A percentile compares a stretch with the other conserved stretches of the same genome.
These are phyloP conservation scores for Apoderus coryli DNA, from an alignment of 2,888 invertebrate species.

Conservation along the genomic window DNA sequence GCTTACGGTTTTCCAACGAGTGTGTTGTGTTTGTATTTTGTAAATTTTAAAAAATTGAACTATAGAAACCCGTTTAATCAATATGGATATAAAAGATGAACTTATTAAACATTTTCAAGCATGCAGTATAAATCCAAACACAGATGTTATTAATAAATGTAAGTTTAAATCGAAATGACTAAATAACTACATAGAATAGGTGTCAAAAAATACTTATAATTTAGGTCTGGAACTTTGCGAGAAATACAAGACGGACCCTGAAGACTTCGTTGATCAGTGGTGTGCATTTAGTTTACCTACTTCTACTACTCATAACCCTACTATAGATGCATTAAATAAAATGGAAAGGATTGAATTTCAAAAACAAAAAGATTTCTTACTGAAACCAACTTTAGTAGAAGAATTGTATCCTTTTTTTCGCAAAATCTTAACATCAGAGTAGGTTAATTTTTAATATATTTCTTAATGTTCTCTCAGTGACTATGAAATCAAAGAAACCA, in stretches of 20 bases:
- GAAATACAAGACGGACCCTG: constrained; percentile 46
- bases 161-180: constrained; percentile 17
- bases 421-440: too few relatives aligned
- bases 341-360: constrained; percentile 51
- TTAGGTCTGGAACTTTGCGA: constrained; percentile 48
- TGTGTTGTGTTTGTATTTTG: too few relatives aligned
- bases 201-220: constrained; percentile 4
- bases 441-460: too few relatives aligned
- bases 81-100: constrained; percentile 17
- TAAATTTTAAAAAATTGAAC: too few relatives aligned
- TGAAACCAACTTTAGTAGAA: too few relatives aligned
- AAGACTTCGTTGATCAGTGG: constrained; percentile 63
- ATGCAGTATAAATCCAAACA: constrained; percentile 28
- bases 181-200: constrained; percentile 4
- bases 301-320: constrained; percentile 42
- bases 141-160: constrained; percentile 44
- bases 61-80: too few relatives aligned
- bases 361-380: constrained; percentile 30
- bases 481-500: too few relatives aligned
- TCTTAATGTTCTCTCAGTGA: too few relatives aligned
- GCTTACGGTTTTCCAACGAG: too few relatives aligned
- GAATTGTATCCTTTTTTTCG: too few relatives aligned
- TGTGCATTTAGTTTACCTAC: constrained; percentile 57
- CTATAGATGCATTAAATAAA: constrained; percentile 40
- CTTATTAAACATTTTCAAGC: constrained; percentile 21